Percentiles rank a stretch among this genome's conserved stretches.
phyloP scores from a whole-genome alignment of 2,113 vertebrate genomes.

The Chaetura pelagica region DNA sequence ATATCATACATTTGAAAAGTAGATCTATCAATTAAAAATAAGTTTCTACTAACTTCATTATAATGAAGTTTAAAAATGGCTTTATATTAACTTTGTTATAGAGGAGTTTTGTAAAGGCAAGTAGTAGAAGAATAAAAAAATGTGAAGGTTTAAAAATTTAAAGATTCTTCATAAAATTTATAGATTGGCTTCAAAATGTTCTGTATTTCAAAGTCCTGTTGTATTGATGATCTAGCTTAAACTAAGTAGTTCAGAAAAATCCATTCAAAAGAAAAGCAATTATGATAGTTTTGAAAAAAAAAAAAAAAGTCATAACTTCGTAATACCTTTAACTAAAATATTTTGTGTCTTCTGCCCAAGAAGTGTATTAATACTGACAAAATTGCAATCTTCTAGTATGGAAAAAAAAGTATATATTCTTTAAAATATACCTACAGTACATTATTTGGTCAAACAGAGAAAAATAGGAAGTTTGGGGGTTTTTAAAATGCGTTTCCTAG shows the following conservation, averaged over 20 bases:
- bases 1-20: not conserved
- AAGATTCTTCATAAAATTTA: not conserved
- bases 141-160: not conserved
- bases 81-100: not conserved
- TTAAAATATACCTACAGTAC: not conserved
- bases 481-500: not conserved
- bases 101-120: not conserved
- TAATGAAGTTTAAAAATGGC: not conserved
- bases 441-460: not conserved
- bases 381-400: not conserved
- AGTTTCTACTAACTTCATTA: not conserved
- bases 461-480: rapidly evolving
- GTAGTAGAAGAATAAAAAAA: not conserved
- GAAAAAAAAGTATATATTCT: not conserved
- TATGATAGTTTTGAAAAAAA: not conserved
- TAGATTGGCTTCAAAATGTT: not conserved
- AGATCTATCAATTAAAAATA: not conserved
- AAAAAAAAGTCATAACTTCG: not conserved
- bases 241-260: not conserved
- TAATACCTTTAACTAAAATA: not conserved
- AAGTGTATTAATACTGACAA: not conserved
- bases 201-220: not conserved
- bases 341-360: not conserved
- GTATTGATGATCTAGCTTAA: not conserved
- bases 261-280: not conserved